phyloP scores from a whole-genome alignment of 2,888 invertebrate genomes.

The Steromphala cineraria region DNA sequence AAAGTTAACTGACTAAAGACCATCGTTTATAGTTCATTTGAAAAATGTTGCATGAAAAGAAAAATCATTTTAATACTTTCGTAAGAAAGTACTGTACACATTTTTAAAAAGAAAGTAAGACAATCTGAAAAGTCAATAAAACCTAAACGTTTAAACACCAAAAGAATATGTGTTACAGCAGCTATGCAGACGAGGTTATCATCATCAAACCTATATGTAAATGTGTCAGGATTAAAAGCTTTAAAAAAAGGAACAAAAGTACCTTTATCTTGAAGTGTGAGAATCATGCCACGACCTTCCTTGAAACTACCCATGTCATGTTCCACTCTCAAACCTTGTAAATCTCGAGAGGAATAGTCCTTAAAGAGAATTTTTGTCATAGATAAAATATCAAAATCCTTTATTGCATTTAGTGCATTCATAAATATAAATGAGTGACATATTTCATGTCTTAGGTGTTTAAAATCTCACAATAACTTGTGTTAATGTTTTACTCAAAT shows the following conservation, averaged over 20 bases:
- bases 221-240: too few relatives aligned
- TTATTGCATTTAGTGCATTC: background rate
- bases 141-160: too few relatives aligned
- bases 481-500: background rate
- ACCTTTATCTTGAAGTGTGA: slow-evolving; percentile 95
- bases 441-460: background rate
- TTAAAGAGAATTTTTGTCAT: slow-evolving; percentile 36
- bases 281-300: slow-evolving; percentile 89
- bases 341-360: slow-evolving; percentile 83
- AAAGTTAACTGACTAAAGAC: too few relatives aligned
- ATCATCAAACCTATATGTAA: too few relatives aligned
- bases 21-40: too few relatives aligned
- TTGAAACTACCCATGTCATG: slow-evolving; percentile 83
- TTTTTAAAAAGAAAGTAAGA: too few relatives aligned
- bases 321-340: slow-evolving; percentile 89
- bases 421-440: background rate
- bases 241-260: background rate
- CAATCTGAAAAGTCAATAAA: too few relatives aligned
- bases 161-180: too few relatives aligned
- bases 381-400: background rate
- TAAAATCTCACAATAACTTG: background rate
- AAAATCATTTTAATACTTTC: too few relatives aligned
- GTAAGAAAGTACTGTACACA: too few relatives aligned
- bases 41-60: too few relatives aligned
- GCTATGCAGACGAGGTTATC: too few relatives aligned